phyloP scores from a whole-genome alignment of 2,113 vertebrate genomes.

The Cephalopterus ornatus region DNA sequence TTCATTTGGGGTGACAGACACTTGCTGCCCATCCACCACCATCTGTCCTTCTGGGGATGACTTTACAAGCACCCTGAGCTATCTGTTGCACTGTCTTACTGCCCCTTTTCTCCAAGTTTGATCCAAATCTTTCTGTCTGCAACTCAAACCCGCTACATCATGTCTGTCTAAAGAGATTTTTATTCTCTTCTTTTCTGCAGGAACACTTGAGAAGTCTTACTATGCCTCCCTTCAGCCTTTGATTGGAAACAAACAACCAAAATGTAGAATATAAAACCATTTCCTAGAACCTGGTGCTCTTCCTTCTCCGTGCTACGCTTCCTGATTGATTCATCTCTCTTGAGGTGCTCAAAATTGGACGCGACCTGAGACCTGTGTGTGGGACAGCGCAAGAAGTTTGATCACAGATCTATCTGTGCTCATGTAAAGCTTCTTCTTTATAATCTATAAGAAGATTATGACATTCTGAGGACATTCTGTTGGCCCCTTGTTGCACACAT shows the following conservation, averaged over 20 bases:
- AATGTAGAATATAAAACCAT: not conserved
- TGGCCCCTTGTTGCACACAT: not conserved
- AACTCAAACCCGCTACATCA: not conserved
- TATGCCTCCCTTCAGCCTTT: not conserved
- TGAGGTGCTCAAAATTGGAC: not conserved
- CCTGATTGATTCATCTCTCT: accelerated
- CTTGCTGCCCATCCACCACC: not conserved
- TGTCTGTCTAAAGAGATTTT: not conserved
- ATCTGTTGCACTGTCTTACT: not conserved
- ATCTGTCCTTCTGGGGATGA: not conserved
- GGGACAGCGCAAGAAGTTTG: not conserved
- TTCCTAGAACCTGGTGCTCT: not conserved
- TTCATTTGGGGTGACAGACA: not conserved
- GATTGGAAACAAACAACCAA: not conserved
- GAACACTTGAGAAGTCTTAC: not conserved
- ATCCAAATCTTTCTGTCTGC: not conserved
- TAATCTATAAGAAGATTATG: not conserved
- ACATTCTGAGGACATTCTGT: not conserved
- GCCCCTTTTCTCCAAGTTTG: not conserved
- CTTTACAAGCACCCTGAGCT: not conserved
- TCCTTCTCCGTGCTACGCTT: accelerated
- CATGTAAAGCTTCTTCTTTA: not conserved
- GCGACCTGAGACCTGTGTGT: accelerated
- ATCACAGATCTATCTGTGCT: too few relatives aligned
- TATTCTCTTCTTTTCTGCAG: not conserved